Evolutionary conservation across 1,140 invertebrate species (phyloP).

Genomic region (Musca vetustissima): DNA sequence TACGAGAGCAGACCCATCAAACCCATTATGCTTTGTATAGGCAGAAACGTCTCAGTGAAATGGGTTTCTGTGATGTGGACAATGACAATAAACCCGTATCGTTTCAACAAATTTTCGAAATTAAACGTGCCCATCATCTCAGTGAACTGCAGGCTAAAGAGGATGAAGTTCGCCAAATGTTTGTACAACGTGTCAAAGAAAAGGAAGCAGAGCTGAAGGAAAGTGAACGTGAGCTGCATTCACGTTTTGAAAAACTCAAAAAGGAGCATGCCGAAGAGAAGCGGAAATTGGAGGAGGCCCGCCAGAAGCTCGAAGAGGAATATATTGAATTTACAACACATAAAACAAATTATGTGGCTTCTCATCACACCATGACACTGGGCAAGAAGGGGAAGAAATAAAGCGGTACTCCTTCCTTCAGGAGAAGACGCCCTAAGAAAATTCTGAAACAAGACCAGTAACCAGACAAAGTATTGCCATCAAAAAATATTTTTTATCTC

Average conservation of each 20-base stretch:
- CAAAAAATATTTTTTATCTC: too few species aligned
- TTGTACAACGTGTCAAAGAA: constrained; percentile 94
- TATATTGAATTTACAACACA: constrained; percentile 84
- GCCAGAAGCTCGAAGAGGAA: constrained; percentile 91
- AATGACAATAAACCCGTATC: constrained; percentile 86
- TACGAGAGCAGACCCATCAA: constrained; percentile 96
- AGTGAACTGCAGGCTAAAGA: constrained; percentile 93
- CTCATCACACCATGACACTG: constrained; percentile 81
- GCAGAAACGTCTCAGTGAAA: constrained; percentile 90
- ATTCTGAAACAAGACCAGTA: too few species aligned
- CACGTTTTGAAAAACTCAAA: neutral
- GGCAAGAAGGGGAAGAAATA: constrained; percentile 86
- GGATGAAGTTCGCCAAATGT: constrained; percentile 97
- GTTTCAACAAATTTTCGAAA: constrained; percentile 95
- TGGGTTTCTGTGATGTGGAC: constrained; percentile 94
- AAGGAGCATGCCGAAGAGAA: constrained; percentile 95
- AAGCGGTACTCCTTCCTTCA: too few species aligned
- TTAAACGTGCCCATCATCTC: constrained; percentile 84
- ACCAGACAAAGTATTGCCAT: too few species aligned
- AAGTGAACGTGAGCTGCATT: constrained; percentile 84
- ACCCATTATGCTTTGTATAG: constrained; percentile 96
- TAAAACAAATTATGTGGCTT: constrained; percentile 73
- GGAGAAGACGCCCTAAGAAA: too few species aligned
- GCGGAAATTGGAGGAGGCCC: constrained; percentile 86
- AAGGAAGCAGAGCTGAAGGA: constrained; percentile 97